Evolutionary conservation across 2,113 vertebrate genomes (phyloP).

Genomic region (Ondatra zibethicus): DNA sequence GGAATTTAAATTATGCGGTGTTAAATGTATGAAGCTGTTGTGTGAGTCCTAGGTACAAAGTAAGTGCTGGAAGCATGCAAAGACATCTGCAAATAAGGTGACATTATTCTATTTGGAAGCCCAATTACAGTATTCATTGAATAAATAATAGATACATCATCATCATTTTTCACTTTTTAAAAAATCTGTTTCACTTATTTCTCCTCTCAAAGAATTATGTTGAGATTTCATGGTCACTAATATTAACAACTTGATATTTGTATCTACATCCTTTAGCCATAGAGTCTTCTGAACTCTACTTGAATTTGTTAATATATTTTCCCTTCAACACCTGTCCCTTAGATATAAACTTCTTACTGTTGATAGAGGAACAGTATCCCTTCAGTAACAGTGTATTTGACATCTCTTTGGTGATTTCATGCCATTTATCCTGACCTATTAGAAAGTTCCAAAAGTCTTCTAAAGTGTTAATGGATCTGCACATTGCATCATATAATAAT

Average conservation of each 20-base stretch:
- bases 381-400: not conserved
- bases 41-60: not conserved
- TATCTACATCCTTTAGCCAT: not conserved
- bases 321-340: not conserved
- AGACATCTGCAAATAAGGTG: not conserved
- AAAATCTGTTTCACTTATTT: not conserved
- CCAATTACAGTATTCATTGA: not conserved
- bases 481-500: not conserved
- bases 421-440: not conserved
- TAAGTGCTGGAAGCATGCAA: not conserved
- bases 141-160: not conserved
- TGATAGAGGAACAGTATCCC: not conserved
- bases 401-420: not conserved
- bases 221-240: not conserved
- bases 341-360: not conserved
- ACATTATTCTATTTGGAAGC: not conserved
- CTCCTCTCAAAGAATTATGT: not conserved
- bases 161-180: not conserved
- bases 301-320: conserved; percentile 3
- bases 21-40: not conserved
- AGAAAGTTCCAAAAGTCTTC: not conserved
- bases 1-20: not conserved
- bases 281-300: not conserved
- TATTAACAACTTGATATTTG: not conserved
- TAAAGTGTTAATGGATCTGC: not conserved